A percentile compares a stretch with the other conserved stretches of the same genome.
Conservation (phyloP, 2,797 vertebrate species). For the Lateolabrax maculatus region DNA sequence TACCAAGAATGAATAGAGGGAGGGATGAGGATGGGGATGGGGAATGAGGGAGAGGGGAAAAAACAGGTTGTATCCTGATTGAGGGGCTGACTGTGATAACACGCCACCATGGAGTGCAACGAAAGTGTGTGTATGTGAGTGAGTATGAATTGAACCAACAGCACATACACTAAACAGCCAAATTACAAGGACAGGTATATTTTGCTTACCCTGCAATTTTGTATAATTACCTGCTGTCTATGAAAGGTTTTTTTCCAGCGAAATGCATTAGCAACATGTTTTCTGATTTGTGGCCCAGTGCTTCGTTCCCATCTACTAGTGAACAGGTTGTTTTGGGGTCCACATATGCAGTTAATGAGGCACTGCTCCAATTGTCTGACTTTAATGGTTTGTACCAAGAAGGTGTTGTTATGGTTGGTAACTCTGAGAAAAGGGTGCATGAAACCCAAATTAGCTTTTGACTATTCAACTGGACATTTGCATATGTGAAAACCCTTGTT, state of each 20-base stretch:
- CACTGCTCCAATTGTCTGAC: constrained; percentile 18
- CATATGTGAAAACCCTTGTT: constrained; percentile 2
- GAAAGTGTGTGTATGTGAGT: constrained; percentile 21
- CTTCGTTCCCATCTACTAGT: constrained; percentile 20
- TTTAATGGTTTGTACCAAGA: constrained; percentile 15
- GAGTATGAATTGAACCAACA: constrained; percentile 30
- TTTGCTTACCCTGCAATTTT: constrained; percentile 62
- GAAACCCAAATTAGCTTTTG: constrained; percentile 29
- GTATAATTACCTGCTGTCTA: constrained; percentile 48
- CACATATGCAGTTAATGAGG: constrained; percentile 23
- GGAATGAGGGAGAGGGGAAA: constrained; percentile 35
- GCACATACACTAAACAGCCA: constrained; percentile 43
- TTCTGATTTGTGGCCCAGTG: constrained; percentile 24
- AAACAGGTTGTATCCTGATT: constrained; percentile 54
- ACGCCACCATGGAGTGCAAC: constrained; percentile 33
- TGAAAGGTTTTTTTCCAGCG: constrained; percentile 12
- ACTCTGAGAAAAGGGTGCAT: constrained; percentile 16
- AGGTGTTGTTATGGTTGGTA: constrained; percentile 20
- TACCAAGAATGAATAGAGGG: constrained; percentile 59
- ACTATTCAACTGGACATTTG: constrained; percentile 1
- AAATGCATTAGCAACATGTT: constrained; percentile 55
- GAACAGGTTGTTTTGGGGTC: constrained; percentile 33
- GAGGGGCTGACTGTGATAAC: constrained; percentile 57
- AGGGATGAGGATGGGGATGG: constrained; percentile 28
- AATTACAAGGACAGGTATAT: constrained; percentile 50